These are phyloP conservation scores for Ceyx cyanopectus DNA, from an alignment of 2,113 vertebrate genomes.

Conservation along the genomic window DNA sequence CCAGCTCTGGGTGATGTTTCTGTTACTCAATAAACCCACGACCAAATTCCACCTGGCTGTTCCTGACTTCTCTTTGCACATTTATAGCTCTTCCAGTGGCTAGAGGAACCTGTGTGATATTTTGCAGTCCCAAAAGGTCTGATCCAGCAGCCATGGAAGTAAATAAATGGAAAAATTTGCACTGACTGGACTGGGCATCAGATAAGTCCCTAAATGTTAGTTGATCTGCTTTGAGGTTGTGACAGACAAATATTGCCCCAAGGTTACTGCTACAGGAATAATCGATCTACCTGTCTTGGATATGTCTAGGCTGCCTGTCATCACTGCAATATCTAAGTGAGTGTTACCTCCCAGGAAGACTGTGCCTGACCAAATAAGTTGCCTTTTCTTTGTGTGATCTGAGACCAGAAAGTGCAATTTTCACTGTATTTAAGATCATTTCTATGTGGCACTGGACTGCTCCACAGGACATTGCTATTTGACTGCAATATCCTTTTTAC, in stretches of 20 bases:
- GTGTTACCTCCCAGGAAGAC: slow-evolving; percentile 16
- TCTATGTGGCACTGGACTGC: neutral
- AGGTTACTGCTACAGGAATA: slow-evolving; percentile 62
- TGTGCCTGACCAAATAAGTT: slow-evolving; percentile 45
- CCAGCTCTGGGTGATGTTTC: neutral
- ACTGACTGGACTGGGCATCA: slow-evolving; percentile 38
- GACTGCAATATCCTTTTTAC: neutral
- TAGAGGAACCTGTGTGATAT: slow-evolving; percentile 19
- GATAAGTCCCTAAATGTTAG: slow-evolving; percentile 66
- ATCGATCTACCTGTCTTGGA: slow-evolving; percentile 59
- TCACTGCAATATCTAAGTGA: slow-evolving; percentile 17
- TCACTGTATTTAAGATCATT: slow-evolving; percentile 26
- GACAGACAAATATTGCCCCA: slow-evolving; percentile 73
- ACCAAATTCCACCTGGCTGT: neutral
- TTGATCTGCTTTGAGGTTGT: slow-evolving; percentile 66
- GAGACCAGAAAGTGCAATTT: neutral
- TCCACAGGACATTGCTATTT: slow-evolving; percentile 36
- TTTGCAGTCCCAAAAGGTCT: slow-evolving; percentile 50
- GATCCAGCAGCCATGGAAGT: slow-evolving; percentile 40
- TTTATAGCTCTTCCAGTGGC: slow-evolving; percentile 15
- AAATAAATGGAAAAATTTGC: slow-evolving; percentile 66
- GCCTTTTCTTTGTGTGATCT: slow-evolving; percentile 48
- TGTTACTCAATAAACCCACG: neutral
- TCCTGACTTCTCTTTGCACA: slow-evolving; percentile 13
- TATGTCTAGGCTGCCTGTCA: slow-evolving; percentile 48